phyloP scores from a whole-genome alignment of 2,797 vertebrate species.

The Chelon labrosus region DNA sequence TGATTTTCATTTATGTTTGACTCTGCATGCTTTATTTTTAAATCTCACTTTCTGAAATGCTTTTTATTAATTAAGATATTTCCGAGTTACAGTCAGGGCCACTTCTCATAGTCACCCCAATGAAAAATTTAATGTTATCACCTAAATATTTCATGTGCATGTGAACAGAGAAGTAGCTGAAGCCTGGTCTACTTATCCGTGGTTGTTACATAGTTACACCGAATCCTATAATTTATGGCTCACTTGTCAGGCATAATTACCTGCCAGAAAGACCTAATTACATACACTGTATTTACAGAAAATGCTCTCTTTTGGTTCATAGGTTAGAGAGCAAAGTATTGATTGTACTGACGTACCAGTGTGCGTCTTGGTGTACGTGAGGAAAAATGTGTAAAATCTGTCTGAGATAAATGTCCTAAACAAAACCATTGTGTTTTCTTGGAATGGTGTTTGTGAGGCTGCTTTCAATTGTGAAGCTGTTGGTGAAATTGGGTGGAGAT shows the following conservation, averaged over 20 bases:
- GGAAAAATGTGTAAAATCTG: constrained; percentile 1
- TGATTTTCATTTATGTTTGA: neutral
- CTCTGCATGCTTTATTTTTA: neutral
- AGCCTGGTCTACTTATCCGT: constrained; percentile 50
- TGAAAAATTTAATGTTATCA: constrained; percentile 77
- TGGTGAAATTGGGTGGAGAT: constrained; percentile 60
- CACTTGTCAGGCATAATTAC: constrained; percentile 55
- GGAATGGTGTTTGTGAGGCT: constrained; percentile 15
- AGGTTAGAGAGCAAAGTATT: constrained; percentile 1
- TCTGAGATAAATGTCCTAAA: neutral
- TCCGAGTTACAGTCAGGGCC: constrained; percentile 34
- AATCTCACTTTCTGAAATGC: neutral
- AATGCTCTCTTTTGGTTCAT: constrained; percentile 25
- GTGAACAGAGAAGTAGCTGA: constrained; percentile 58
- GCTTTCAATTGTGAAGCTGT: constrained; percentile 31
- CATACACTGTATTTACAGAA: constrained; percentile 40
- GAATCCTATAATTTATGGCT: constrained; percentile 54
- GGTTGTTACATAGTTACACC: constrained; percentile 49
- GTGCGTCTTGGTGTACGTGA: neutral
- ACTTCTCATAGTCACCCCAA: constrained; percentile 71
- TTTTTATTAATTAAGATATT: constrained; percentile 30
- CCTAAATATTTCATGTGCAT: constrained; percentile 77
- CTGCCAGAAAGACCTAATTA: constrained; percentile 52
- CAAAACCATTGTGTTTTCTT: constrained; percentile 8
- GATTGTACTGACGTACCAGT: neutral